phyloP scores from a whole-genome alignment of 2,113 vertebrate species.

The Eira barbara region DNA sequence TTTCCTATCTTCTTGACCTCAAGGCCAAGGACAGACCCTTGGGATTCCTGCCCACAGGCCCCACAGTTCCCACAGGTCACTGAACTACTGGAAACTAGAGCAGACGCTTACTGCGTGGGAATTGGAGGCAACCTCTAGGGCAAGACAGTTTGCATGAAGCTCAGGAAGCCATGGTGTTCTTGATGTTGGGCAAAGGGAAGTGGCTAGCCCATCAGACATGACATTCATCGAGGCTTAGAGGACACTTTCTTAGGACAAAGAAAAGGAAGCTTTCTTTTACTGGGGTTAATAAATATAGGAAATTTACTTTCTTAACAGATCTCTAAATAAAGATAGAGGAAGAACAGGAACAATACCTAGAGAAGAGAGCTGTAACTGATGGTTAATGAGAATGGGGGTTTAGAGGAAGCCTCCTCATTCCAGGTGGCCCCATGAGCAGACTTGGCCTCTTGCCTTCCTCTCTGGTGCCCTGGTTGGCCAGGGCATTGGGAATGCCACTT shows the following conservation, averaged over 20 bases:
- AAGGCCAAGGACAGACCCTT: background rate
- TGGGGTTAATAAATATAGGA: background rate
- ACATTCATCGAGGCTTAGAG: background rate
- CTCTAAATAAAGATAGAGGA: background rate
- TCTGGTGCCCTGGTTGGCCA: background rate
- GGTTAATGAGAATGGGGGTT: background rate
- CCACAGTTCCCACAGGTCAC: background rate
- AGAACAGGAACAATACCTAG: background rate
- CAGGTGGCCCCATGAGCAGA: rapidly evolving
- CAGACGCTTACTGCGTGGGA: background rate
- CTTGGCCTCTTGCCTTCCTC: background rate
- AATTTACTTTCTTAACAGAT: slow-evolving; percentile 2
- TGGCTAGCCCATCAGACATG: slow-evolving; percentile 47
- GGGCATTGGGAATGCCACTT: background rate
- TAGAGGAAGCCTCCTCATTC: background rate
- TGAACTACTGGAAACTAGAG: background rate
- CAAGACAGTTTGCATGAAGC: background rate
- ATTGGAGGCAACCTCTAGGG: background rate
- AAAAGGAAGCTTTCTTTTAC: slow-evolving; percentile 51
- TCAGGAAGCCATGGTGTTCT: background rate
- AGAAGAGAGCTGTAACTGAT: background rate
- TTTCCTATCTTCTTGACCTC: background rate
- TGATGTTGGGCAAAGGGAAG: slow-evolving; percentile 54
- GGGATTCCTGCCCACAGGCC: background rate
- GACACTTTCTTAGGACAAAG: slow-evolving; percentile 25